Percentiles rank a stretch among this genome's conserved stretches.
These are phyloP conservation scores for Caenorhabditis sp. DNA, from an alignment of 2,888 invertebrate genomes.

Conservation along the genomic window DNA sequence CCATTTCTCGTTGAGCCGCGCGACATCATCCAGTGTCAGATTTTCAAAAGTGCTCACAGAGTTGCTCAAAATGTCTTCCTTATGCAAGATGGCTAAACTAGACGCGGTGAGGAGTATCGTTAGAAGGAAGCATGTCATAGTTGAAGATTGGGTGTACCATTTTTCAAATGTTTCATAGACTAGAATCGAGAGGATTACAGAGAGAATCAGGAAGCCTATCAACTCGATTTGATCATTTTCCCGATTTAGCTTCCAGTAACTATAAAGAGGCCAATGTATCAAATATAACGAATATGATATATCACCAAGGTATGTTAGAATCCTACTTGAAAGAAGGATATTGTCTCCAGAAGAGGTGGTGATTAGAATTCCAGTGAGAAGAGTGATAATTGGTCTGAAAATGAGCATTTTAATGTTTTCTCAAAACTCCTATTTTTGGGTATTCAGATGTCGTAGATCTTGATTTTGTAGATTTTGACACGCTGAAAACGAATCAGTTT, in stretches of 20 bases:
- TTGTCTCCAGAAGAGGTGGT: background rate
- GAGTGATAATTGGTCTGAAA: background rate
- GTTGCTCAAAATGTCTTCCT: no score
- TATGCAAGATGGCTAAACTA: background rate
- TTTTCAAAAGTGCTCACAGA: background rate
- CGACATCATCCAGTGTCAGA: conserved; percentile 10
- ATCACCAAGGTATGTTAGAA: conserved; percentile 39
- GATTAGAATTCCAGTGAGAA: background rate
- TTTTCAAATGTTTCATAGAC: conserved; percentile 16
- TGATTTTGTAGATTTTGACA: background rate
- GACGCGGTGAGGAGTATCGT: background rate
- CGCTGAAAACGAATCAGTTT: no score
- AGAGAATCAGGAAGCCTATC: background rate
- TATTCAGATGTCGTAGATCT: background rate
- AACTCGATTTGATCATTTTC: background rate
- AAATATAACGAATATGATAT: conserved; percentile 47
- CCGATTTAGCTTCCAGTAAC: background rate
- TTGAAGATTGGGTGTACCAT: conserved; percentile 13
- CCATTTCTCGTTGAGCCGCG: conserved; percentile 10
- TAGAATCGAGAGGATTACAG: background rate
- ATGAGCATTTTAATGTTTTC: background rate
- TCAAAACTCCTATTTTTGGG: background rate
- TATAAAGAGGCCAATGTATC: conserved; percentile 41
- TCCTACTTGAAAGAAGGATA: background rate
- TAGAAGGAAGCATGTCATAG: background rate